Evolutionary conservation across 2,888 invertebrate genomes (phyloP).

Genomic region (Pseudococcus jackbeardsleyi): DNA sequence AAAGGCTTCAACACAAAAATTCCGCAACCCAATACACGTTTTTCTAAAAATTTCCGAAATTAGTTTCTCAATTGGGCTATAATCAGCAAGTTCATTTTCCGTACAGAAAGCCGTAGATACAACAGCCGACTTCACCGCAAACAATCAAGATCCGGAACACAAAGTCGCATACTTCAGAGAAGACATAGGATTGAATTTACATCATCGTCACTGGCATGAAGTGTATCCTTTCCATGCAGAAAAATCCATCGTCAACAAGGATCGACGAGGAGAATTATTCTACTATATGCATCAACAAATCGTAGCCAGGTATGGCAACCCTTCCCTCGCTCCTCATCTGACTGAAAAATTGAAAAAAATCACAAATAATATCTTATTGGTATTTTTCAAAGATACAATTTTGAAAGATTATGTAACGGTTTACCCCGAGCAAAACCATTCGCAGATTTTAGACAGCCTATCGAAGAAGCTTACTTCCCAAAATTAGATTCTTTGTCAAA

Average conservation of each 20-base stretch:
- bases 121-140: constrained; percentile 82
- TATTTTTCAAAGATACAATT: constrained; percentile 76
- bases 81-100: neutral
- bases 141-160: constrained; percentile 82
- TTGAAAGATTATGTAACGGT: constrained; percentile 81
- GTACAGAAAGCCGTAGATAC: constrained; percentile 74
- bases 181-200: constrained; percentile 86
- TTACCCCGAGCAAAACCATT: constrained; percentile 76
- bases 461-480: constrained; percentile 85
- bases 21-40: no score
- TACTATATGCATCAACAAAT: constrained; percentile 85
- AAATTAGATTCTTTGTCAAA: constrained; percentile 84
- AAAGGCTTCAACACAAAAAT: no score
- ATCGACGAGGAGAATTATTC: constrained; percentile 83
- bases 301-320: constrained; percentile 73
- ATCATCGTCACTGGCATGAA: constrained; percentile 94
- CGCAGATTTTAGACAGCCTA: constrained; percentile 78
- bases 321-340: no score
- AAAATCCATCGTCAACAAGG: constrained; percentile 78
- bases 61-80: no score
- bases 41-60: no score
- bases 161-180: constrained; percentile 87
- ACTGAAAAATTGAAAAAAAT: no score
- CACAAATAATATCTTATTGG: no score
- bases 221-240: constrained; percentile 83